Evolutionary conservation across 2,797 vertebrate species (phyloP).

Genomic region (Melanotaenia trifasciata): DNA sequence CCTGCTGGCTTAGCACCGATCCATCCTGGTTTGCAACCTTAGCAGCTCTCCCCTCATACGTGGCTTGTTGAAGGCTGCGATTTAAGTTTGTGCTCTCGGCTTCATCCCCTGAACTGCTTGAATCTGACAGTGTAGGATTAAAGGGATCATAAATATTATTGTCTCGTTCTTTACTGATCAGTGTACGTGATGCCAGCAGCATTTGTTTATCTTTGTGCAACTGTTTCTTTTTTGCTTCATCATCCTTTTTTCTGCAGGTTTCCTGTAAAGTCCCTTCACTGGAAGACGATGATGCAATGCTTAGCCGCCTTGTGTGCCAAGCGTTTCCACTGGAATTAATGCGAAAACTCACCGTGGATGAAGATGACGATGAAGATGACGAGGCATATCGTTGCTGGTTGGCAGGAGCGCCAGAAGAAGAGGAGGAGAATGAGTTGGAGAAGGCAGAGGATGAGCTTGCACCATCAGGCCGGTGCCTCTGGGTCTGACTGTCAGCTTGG

Average conservation of each 20-base stretch:
- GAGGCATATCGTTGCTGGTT: constrained; percentile 57
- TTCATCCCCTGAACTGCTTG: constrained; percentile 82
- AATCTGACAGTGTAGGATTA: constrained; percentile 94
- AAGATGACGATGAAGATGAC: constrained; percentile 27
- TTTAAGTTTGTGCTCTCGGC: constrained; percentile 40
- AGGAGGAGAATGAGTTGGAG: constrained; percentile 75
- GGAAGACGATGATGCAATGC: constrained; percentile 56
- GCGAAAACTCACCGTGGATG: constrained; percentile 90
- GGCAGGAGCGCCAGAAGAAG: constrained; percentile 54
- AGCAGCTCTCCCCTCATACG: constrained; percentile 9
- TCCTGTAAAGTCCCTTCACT: constrained; percentile 72
- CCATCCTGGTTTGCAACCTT: constrained; percentile 23
- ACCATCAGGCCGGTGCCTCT: constrained; percentile 55
- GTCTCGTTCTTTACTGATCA: constrained; percentile 80
- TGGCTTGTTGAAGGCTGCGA: constrained; percentile 14
- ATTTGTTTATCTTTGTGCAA: constrained; percentile 74
- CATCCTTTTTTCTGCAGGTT: constrained; percentile 80
- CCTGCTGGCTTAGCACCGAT: constrained; percentile 20
- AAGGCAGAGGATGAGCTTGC: constrained; percentile 66
- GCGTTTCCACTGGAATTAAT: constrained; percentile 91
- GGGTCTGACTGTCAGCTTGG: constrained; percentile 68
- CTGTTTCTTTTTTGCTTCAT: constrained; percentile 77
- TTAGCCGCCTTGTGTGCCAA: constrained; percentile 83
- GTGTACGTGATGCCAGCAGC: constrained; percentile 61
- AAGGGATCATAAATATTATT: constrained; percentile 95